Base-by-base conservation (phyloP, 2,113 vertebrate species). In the Panthera tigris region DNA sequence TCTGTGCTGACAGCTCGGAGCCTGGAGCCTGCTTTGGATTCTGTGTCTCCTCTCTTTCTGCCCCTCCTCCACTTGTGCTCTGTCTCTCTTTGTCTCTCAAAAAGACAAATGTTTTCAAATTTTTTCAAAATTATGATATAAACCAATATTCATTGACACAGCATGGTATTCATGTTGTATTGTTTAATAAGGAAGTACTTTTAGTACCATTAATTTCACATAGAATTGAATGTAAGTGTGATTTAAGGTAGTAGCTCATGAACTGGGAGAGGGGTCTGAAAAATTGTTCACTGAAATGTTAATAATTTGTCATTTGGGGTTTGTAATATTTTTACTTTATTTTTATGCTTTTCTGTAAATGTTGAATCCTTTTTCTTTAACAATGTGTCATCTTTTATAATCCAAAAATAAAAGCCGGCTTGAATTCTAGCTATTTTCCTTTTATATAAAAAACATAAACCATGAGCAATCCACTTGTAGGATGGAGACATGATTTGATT, bases 391-490 rank as follows among this genome's bases (percentile, higher is more conserved):
- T 71, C 71, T 80, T 89, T 79, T 79, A 33, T 48, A 57, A 94
- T 65, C 21, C 63, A 95, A 97, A 97, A 90, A 65, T 94, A 76
- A 97, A 71, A 92, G 16, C 3, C 15, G 63, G 89, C 91, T 97
- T 94, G 29, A 83, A 73, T 61, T 91, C 36, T 91, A 89, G 57
- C 41, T 89, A 65, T 91, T 91, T 57, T 66, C 69, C 50, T 6
- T 85, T 73, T 93, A 14, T 13, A 25, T 63, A 91, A 6, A 88
- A 76, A 96, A 61, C 29, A 78, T 21, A 73, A n/a, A 39, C 10
- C 25, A 50, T 57, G 63, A 79, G 66, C 45, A 73, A 79, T 76
- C 48, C 55, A 41, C 55, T 79, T 93, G 39, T 80, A 27, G 9
- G 36, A 33, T 5, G n/a, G 29, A 91, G 68, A 50, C 52, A 79